These are phyloP conservation scores for Meganola albula DNA, from an alignment of 2,888 invertebrate species.

Conservation along the genomic window DNA sequence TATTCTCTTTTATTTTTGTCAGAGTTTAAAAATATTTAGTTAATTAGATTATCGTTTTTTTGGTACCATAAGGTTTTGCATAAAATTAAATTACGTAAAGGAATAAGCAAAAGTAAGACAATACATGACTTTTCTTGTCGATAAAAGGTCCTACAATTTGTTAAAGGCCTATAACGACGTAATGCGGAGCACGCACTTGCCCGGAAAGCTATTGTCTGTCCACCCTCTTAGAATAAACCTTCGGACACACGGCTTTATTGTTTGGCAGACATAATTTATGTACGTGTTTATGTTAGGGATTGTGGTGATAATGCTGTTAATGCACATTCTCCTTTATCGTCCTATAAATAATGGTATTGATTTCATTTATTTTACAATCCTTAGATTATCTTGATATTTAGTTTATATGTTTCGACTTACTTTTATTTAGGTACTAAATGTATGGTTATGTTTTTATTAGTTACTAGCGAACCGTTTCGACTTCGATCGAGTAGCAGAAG, in stretches of 20 bases:
- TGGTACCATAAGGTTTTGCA: slow-evolving; percentile 13
- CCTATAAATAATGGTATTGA: too few relatives aligned
- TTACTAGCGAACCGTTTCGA: too few relatives aligned
- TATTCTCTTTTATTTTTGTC: too few relatives aligned
- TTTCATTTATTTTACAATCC: too few relatives aligned
- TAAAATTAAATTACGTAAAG: slow-evolving; percentile 27
- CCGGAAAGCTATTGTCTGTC: slow-evolving; percentile 40
- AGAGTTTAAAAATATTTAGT: too few relatives aligned
- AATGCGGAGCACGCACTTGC: slow-evolving; percentile 32
- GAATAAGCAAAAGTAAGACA: slow-evolving; percentile 19
- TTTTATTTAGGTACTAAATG: too few relatives aligned
- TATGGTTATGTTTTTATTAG: too few relatives aligned
- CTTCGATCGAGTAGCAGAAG: too few relatives aligned
- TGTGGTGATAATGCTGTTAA: slow-evolving; percentile 19
- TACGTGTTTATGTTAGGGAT: slow-evolving; percentile 18
- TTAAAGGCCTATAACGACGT: slow-evolving; percentile 30
- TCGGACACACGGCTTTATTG: slow-evolving; percentile 31
- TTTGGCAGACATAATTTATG: slow-evolving; percentile 31
- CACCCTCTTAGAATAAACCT: slow-evolving; percentile 31
- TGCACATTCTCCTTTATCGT: slow-evolving; percentile 14
- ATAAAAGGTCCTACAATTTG: slow-evolving; percentile 38
- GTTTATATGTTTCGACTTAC: too few relatives aligned
- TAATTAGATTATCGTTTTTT: too few relatives aligned
- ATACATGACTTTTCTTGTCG: slow-evolving; percentile 30
- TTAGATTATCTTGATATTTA: too few relatives aligned